A percentile compares a stretch with the other conserved stretches of the same genome.
phyloP scores from a whole-genome alignment of 2,888 invertebrate genomes.

The Drosophila recens region DNA sequence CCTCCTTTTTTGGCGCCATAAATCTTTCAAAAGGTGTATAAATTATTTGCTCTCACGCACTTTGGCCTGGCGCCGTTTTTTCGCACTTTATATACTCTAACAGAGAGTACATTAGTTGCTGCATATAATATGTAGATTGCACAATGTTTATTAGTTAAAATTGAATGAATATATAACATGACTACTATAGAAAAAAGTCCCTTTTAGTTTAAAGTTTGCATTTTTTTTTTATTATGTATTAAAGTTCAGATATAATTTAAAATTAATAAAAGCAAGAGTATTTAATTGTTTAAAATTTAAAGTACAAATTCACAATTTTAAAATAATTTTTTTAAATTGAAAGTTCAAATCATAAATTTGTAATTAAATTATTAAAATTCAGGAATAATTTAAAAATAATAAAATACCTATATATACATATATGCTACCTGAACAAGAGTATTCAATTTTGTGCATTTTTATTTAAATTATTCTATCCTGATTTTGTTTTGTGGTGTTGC shows the following conservation, averaged over 20 bases:
- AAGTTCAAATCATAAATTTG: no score
- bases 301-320: no score
- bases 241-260: no score
- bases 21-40: slow-evolving; percentile 79
- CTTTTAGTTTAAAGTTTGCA: no score
- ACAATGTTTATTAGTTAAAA: not conserved
- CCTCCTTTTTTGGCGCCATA: slow-evolving; percentile 55
- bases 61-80: slow-evolving; percentile 43
- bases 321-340: no score
- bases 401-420: not conserved
- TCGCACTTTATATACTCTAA: slow-evolving; percentile 42
- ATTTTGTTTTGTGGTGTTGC: not conserved
- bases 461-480: not conserved
- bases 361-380: no score
- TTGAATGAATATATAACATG: not conserved
- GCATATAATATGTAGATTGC: not conserved
- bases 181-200: no score
- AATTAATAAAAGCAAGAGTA: no score
- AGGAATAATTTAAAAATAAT: no score
- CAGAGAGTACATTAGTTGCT: not conserved
- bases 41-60: slow-evolving; percentile 76
- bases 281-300: no score
- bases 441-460: not conserved
- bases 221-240: no score
- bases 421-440: not conserved